These are phyloP conservation scores for Sarcophilus harrisii DNA, from an alignment of 2,797 vertebrate genomes.

Conservation along the genomic window DNA sequence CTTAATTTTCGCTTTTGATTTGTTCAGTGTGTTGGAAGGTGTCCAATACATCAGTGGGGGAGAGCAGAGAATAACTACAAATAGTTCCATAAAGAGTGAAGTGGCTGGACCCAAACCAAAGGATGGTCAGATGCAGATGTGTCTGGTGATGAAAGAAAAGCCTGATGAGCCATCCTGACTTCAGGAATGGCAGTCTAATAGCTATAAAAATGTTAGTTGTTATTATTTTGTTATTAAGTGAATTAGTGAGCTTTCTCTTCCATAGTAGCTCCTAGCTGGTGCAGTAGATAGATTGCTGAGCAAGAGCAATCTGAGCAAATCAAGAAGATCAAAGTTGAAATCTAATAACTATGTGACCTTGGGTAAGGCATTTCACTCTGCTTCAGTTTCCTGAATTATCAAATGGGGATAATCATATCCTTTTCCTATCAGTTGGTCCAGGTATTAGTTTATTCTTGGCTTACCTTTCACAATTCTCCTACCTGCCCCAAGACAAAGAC, in stretches of 20 bases:
- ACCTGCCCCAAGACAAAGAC: background rate
- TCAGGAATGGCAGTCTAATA: background rate
- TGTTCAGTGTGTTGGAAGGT: background rate
- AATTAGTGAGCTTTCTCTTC: background rate
- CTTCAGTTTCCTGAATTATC: background rate
- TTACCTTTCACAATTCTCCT: background rate
- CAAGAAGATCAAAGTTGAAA: background rate
- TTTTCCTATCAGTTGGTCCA: accelerated
- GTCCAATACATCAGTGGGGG: background rate
- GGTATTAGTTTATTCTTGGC: background rate
- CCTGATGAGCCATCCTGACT: background rate
- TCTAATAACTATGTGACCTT: background rate
- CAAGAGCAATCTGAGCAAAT: no score
- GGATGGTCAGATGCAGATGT: background rate
- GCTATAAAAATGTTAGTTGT: background rate
- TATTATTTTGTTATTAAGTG: background rate
- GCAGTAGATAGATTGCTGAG: background rate
- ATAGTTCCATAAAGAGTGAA: background rate
- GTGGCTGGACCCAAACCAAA: background rate
- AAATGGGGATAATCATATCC: background rate
- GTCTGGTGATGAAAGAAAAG: background rate
- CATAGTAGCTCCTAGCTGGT: background rate
- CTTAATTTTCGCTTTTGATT: background rate
- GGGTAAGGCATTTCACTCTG: background rate
- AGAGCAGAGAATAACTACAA: background rate